Base-by-base conservation (phyloP, 2,113 vertebrate genomes). In the Equus quagga region DNA sequence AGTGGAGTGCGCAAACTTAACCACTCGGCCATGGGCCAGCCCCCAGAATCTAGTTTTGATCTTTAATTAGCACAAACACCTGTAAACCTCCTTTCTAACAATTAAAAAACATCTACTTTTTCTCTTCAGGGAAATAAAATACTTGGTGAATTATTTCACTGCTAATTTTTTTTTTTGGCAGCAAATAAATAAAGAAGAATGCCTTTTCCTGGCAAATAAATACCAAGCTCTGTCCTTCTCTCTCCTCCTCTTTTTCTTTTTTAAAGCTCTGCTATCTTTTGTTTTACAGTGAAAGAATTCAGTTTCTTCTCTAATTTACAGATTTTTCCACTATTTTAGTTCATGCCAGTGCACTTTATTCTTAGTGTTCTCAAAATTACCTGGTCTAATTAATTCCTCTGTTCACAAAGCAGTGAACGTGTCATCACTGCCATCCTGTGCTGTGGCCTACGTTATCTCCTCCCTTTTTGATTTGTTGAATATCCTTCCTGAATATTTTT, bases 131-230 rank as follows among this genome's bases (percentile, higher is more conserved):
- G 31, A 92, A 58, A 58, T 64, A 79, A 92, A 58, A 58, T 64
- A 79, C 13, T 60, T 65, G 46, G 26, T 21, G 26, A 64, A n/a
- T n/a, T 60, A 67, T 88, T 89, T 65, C 58, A 65, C 8, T 18
- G 23, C 31, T 23, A 78, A n/a, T 41, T 60, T 41, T 83, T 82
- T 31, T 31, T 21, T 31, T 70, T n/a, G n/a, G 17, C 13, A 78
- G 23, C 62, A 89, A 65, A 80, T 62, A 86, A 93, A 89, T 92
- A 72, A 70, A 62, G n/a, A 65, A 75, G n/a, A 67, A 84, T 72
- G 28, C 21, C 36, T 79, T 91, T 65, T 31, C 36, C 33, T 80
- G 33, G 44, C 21, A 76, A 93, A 73, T 82, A 92, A 67, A 70
- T 78, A 49, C 19, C 81, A 28, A 31, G 36, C 13, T 93, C 80